These are phyloP conservation scores for Drosophila cognata DNA, from an alignment of 2,888 invertebrate species.

Conservation along the genomic window DNA sequence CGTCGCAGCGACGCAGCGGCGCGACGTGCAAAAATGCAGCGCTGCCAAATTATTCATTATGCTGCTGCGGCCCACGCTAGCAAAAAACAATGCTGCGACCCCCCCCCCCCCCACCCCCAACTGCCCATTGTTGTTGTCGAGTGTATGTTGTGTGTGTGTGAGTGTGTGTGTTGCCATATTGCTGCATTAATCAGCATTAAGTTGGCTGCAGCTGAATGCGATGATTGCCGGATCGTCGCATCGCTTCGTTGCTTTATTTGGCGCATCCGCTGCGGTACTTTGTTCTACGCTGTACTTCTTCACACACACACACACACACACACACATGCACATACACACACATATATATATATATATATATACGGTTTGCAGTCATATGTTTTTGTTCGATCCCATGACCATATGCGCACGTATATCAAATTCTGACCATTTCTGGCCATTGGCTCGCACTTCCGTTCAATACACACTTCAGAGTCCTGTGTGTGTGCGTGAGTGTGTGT, in stretches of 20 bases:
- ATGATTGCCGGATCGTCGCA: conserved; percentile 43
- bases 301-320: conserved; percentile 13
- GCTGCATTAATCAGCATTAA: conserved; percentile 51
- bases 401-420: conserved; percentile 63
- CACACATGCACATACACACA: background rate
- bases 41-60: conserved; percentile 67
- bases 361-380: conserved; percentile 31
- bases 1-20: conserved; percentile 1
- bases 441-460: conserved; percentile 74
- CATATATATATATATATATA: background rate
- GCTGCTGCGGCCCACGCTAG: conserved; percentile 28
- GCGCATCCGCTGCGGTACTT: conserved; percentile 71
- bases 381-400: conserved; percentile 42
- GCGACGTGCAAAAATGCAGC: conserved; percentile 72
- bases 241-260: conserved; percentile 63
- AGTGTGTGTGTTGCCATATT: conserved; percentile 33
- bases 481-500: conserved; percentile 9
- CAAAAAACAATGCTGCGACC: conserved; percentile 9
- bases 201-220: conserved; percentile 42
- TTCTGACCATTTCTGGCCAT: conserved; percentile 71
- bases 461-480: conserved; percentile 37
- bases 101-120: background rate
- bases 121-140: background rate
- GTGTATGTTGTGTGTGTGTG: conserved; percentile 6
- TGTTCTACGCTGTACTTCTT: conserved; percentile 37